Conservation (phyloP, 2,113 vertebrate species). For the Suricata suricatta region DNA sequence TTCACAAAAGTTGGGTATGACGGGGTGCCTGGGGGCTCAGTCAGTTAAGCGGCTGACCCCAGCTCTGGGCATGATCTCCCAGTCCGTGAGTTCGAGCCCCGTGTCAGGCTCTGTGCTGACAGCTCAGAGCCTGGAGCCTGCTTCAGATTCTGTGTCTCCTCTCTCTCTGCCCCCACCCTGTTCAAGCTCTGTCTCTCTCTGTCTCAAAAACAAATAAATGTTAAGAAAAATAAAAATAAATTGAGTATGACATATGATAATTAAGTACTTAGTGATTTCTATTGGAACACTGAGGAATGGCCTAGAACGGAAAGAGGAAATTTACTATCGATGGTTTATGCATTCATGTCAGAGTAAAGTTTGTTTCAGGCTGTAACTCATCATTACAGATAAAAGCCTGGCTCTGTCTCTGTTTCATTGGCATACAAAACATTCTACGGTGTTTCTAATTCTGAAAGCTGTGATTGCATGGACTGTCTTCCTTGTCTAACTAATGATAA, state of each 20-base stretch:
- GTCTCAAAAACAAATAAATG: too few relatives aligned
- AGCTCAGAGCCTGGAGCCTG: too few relatives aligned
- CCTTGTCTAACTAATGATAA: not conserved
- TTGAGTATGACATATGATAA: not conserved
- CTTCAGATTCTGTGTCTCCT: too few relatives aligned
- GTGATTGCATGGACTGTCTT: not conserved
- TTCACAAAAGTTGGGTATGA: not conserved
- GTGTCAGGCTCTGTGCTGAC: too few relatives aligned
- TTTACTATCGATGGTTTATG: not conserved
- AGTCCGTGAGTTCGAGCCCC: too few relatives aligned
- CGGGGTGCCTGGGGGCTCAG: too few relatives aligned
- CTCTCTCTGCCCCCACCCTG: too few relatives aligned
- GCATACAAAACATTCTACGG: not conserved
- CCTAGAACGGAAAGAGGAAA: not conserved
- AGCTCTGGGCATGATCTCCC: too few relatives aligned
- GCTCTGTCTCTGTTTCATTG: not conserved
- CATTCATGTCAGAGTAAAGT: not conserved
- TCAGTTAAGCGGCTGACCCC: too few relatives aligned
- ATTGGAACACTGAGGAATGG: not conserved
- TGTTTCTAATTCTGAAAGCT: constrained; percentile 38
- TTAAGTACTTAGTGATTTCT: not conserved
- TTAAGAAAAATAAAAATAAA: too few relatives aligned
- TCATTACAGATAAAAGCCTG: not conserved
- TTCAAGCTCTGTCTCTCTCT: too few relatives aligned
- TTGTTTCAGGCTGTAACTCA: constrained; percentile 2